Conservation (phyloP, 2,797 vertebrate species). For the Halcyon smyrnensis region DNA sequence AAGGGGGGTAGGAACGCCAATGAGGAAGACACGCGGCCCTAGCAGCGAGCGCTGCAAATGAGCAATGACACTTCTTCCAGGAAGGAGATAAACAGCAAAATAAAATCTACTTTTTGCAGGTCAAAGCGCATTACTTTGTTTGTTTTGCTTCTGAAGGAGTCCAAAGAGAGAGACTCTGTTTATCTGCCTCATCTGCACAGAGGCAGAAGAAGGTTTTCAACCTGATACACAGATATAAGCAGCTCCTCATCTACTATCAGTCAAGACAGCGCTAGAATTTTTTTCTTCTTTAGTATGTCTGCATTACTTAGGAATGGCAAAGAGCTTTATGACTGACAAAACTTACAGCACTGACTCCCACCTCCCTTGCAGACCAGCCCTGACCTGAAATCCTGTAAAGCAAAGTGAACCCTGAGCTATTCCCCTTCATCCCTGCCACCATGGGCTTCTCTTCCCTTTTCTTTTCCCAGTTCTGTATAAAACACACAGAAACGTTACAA, state of each 20-base stretch:
- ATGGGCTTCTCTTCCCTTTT: background rate
- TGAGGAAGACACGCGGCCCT: background rate
- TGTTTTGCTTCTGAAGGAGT: background rate
- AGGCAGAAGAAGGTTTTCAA: background rate
- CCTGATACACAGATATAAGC: background rate
- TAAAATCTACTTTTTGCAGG: background rate
- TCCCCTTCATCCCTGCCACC: background rate
- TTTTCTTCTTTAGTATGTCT: background rate
- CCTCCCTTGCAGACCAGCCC: background rate
- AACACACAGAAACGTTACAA: accelerated
- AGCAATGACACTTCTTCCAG: background rate
- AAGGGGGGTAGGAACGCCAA: background rate
- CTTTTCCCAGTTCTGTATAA: background rate
- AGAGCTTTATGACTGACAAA: background rate
- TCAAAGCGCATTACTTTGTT: background rate
- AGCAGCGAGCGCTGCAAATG: background rate
- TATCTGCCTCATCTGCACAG: background rate
- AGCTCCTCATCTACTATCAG: background rate
- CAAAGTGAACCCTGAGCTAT: background rate
- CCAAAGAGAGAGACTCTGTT: background rate
- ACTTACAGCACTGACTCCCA: background rate
- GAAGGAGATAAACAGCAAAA: background rate
- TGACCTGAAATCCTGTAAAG: background rate
- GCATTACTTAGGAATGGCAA: background rate
- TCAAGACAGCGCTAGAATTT: accelerated